A percentile compares a stretch with the other conserved stretches of the same genome.
phyloP scores from a whole-genome alignment of 2,888 invertebrate genomes.

The Thecophora atra region DNA sequence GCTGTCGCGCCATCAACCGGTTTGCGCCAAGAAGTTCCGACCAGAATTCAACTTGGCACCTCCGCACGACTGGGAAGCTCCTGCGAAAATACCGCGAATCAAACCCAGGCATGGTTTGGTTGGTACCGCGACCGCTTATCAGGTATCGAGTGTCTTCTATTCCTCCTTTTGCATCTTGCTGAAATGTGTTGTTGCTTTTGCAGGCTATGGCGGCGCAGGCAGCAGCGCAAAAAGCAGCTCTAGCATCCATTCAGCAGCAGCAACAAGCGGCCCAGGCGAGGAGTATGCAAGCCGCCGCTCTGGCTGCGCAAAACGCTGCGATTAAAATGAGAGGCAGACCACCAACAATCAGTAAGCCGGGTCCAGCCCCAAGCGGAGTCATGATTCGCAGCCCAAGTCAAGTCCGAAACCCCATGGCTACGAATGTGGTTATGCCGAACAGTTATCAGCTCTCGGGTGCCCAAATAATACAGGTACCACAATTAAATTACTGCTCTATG shows the following conservation, averaged over 20 bases:
- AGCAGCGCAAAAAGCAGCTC: conserved; percentile 64
- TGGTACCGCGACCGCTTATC: conserved; percentile 67
- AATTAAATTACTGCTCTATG: background rate
- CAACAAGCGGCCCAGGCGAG: conserved; percentile 59
- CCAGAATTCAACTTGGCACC: conserved; percentile 87
- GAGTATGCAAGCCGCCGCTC: conserved; percentile 61
- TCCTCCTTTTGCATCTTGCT: background rate
- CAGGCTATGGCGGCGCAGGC: conserved; percentile 67
- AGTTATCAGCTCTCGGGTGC: conserved; percentile 63
- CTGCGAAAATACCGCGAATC: conserved; percentile 85
- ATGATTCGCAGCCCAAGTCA: conserved; percentile 56
- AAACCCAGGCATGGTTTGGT: conserved; percentile 66
- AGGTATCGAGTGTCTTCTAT: conserved; percentile 51
- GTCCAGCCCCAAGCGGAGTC: conserved; percentile 48
- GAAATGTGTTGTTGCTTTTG: background rate
- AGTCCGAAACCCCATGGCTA: conserved; percentile 58
- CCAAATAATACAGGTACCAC: conserved; percentile 55
- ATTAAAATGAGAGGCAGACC: conserved; percentile 61
- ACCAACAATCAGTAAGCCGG: conserved; percentile 54
- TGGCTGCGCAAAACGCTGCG: conserved; percentile 62
- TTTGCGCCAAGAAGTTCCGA: conserved; percentile 90
- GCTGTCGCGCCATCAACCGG: conserved; percentile 84
- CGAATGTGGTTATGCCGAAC: conserved; percentile 61
- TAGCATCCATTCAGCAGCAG: conserved; percentile 63
- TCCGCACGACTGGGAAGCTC: conserved; percentile 91